Conservation (phyloP, 2,113 vertebrate species). For the Sakesphorus luctuosus region DNA sequence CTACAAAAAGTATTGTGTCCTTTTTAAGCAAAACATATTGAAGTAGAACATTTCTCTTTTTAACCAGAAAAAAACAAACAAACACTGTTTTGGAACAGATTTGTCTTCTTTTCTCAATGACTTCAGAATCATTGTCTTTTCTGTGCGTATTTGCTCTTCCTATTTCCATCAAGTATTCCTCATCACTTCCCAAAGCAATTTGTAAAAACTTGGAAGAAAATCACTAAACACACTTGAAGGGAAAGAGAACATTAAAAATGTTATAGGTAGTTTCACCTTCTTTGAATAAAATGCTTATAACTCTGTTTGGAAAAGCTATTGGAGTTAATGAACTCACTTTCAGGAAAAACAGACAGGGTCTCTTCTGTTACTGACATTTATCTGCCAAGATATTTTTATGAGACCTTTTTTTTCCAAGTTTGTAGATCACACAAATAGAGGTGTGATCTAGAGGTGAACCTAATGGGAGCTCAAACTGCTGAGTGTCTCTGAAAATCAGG, state of each 20-base stretch:
- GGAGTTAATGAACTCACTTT: neutral
- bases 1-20: accelerated
- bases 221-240: neutral
- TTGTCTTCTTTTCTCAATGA: neutral
- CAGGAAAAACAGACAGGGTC: neutral
- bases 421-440: slow-evolving; percentile 17
- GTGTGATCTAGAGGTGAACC: neutral
- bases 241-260: neutral
- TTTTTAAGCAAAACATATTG: neutral
- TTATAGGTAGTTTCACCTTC: neutral
- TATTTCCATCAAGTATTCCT: neutral
- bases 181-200: neutral
- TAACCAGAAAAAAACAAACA: neutral
- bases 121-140: neutral
- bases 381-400: neutral
- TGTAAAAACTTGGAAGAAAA: neutral
- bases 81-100: neutral
- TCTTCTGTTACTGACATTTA: neutral
- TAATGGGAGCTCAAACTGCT: neutral
- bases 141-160: neutral
- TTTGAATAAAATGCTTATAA: neutral
- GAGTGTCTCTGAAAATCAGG: slow-evolving; percentile 1
- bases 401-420: neutral
- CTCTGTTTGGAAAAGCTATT: neutral
- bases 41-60: neutral